These are phyloP conservation scores for Eudemis profundana DNA, from an alignment of 2,888 invertebrate species.

Conservation along the genomic window DNA sequence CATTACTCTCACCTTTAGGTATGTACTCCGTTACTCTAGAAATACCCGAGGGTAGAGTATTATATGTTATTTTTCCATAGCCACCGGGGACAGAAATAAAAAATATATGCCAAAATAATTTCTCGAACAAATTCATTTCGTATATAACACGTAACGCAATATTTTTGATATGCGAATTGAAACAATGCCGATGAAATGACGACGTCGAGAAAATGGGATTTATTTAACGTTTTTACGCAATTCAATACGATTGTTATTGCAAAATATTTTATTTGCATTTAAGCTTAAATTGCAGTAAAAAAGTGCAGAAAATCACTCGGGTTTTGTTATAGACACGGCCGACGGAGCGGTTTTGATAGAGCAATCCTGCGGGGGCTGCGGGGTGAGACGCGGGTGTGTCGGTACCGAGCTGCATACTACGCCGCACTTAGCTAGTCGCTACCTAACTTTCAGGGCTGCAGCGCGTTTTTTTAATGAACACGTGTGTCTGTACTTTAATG, in stretches of 20 bases:
- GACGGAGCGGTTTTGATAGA: too few species aligned
- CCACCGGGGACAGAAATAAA: background rate
- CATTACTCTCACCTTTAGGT: too few species aligned
- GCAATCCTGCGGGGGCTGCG: too few species aligned
- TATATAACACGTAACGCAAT: background rate
- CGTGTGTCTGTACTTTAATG: too few species aligned
- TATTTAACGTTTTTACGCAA: constrained; percentile 1
- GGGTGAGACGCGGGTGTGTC: too few species aligned
- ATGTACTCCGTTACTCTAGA: constrained; percentile 15
- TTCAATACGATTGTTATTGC: constrained; percentile 3
- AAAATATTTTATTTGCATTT: background rate
- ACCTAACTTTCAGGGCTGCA: too few species aligned
- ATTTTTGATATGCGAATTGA: constrained; percentile 3
- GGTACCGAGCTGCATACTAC: too few species aligned
- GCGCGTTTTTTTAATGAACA: too few species aligned
- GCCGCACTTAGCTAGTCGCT: too few species aligned
- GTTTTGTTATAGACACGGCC: too few species aligned
- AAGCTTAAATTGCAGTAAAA: too few species aligned
- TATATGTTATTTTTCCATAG: constrained; percentile 35
- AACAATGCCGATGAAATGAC: background rate
- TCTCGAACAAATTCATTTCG: constrained; percentile 1
- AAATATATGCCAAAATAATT: background rate
- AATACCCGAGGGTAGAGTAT: constrained; percentile 27
- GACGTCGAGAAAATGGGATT: background rate
- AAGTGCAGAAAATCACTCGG: too few species aligned